Base-by-base conservation (phyloP, 2,113 vertebrate genomes). In the Sigmodon hispidus region DNA sequence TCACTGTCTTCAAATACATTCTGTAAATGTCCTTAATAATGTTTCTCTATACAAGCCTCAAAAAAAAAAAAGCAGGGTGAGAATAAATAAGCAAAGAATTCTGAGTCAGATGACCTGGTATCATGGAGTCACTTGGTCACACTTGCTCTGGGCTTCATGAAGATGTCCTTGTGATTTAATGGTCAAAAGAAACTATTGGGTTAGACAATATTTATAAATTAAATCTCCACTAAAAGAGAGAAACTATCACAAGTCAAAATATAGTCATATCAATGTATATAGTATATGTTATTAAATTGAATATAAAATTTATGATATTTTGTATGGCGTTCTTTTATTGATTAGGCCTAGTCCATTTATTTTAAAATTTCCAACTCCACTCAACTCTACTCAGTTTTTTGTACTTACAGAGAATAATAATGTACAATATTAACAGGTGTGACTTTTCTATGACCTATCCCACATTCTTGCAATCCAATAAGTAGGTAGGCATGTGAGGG, bases 1-100 rank as follows among this genome's bases (percentile, higher is more conserved):
- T 88, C 55, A 31, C 43, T 80, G 29, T 95, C 89, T 70, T 70
- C 22, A 89, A 93, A 94, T 92, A 90, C 81, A 12, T 65, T 73
- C 65, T 76, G 63, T 43, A 57, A 81, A 85, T 72, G 55, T 92
- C 81, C 81, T 88, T 63, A 21, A 77, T 92, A 84, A 95, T 77
- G 12, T 77, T 89, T 89, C 59, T 92, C 92, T 0, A 67, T 13
- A 79, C 65, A 90, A 87, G 15, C 43, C 90, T 95, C 92, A 88
- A 88, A 94, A 96, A n/a, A n/a, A n/a, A n/a, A n/a, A n/a, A n/a
- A 55, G 13, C 57, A 73, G 16, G 29, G 3, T 79, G 9, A 36
- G n/a, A 36, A 90, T 50, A 92, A 81, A 80, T 45, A 7, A 92
- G 22, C 29, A 57, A 96, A 75, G 29, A 29, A 87, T 29, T 85